Evolutionary conservation across 2,113 vertebrate genomes (phyloP), one percentile per base, ranked within the genome.

Genomic region (Spilogale gracilis): DNA sequence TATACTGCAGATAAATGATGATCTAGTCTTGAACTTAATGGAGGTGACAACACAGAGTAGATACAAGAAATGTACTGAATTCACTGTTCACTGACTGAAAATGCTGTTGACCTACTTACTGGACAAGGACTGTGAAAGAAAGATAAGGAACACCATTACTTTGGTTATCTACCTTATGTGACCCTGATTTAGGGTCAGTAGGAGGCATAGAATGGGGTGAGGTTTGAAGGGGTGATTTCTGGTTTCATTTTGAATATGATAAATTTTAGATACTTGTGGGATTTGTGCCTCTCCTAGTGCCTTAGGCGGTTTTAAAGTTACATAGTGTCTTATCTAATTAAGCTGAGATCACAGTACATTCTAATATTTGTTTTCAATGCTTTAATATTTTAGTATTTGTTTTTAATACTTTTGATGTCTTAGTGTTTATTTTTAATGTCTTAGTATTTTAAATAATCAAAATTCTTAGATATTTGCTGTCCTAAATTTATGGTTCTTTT

Each of bases 331-430:
- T 81, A 56, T 71, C 71, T 95, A 93, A 97, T 86, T 93, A 97
- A 97, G 27, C 52, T 50, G 92, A 88, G 25, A 90, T 80, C 73
- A 94, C 9, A 87, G 73, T 86, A 60, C 92, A 92, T 80, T 95
- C 52, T 82, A 96, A 90, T 94, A 96, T 92, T 95, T 97, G 78
- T 97, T 98, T 95, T 94, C 16, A 58, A 2, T 86, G 23, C 61
- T 96, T 98, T 89, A 96, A 83, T 97, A 97, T 97, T 97, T 98
- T 96, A 97, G 45, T 91, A 54, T 90, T 97, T 97, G 65, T 78
- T 95, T 97, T 94, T 89, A 92, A 38, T 73, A 69, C 54, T 63
- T 97, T 88, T 97, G 82, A 95, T 97, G 69, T 94, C 84, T 97
- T 86, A 58, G 45, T 95, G 73, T 96, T 97, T 96, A 89, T 92